Conservation (phyloP, 2,888 invertebrate genomes). For the Acrocera orbiculus region DNA sequence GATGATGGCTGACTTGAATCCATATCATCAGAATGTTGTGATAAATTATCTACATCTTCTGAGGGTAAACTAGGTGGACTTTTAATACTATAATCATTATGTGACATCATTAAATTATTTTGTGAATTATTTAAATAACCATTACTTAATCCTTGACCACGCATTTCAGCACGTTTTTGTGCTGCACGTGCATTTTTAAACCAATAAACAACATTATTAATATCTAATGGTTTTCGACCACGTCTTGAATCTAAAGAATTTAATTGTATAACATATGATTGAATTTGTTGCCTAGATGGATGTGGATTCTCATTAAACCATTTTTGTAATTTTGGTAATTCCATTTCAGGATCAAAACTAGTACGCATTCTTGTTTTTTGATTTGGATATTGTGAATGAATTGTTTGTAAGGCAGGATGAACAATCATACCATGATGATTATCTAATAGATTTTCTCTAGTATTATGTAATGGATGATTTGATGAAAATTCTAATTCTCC, state of each 20-base stretch:
- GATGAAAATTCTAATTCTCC: slow-evolving; percentile 28
- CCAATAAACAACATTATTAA: slow-evolving; percentile 93
- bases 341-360: slow-evolving; percentile 91
- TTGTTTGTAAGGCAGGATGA: slow-evolving; percentile 60
- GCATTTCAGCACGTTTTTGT: slow-evolving; percentile 74
- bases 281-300: slow-evolving; percentile 90
- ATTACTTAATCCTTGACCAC: slow-evolving; percentile 34
- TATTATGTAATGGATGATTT: slow-evolving; percentile 31
- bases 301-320: slow-evolving; percentile 98
- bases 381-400: slow-evolving; percentile 40
- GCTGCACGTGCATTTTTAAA: slow-evolving; percentile 96
- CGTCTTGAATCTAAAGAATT: slow-evolving; percentile 83
- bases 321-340: slow-evolving; percentile 84
- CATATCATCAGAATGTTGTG: slow-evolving; percentile 48
- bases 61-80: slow-evolving; percentile 41
- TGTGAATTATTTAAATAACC: slow-evolving; percentile 26
- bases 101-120: slow-evolving; percentile 39
- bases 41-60: slow-evolving; percentile 45
- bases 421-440: slow-evolving; percentile 26
- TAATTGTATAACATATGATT: slow-evolving; percentile 84
- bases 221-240: slow-evolving; percentile 83
- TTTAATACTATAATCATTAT: slow-evolving; percentile 47
- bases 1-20: slow-evolving; percentile 46
- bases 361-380: slow-evolving; percentile 91
- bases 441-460: slow-evolving; percentile 12